Evolutionary conservation across 2,888 invertebrate species (phyloP).

Genomic region (Sphaeridia pumilis): DNA sequence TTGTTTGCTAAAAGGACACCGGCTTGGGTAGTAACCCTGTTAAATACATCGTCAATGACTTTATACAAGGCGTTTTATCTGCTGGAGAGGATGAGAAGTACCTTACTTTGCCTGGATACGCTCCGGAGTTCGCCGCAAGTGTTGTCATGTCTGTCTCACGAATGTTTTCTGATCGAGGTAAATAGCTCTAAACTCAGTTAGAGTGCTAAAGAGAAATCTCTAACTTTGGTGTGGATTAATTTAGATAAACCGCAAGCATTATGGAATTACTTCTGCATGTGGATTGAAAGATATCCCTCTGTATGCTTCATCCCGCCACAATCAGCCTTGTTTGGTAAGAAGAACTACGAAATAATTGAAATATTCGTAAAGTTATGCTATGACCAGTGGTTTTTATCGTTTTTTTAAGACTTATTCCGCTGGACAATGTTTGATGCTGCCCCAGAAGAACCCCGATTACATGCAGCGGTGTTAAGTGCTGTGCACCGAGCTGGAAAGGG

Average conservation of each 20-base stretch:
- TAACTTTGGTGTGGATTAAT: not conserved
- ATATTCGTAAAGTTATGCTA: not conserved
- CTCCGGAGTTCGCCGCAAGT: constrained; percentile 23
- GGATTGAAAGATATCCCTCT: constrained; percentile 29
- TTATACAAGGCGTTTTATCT: constrained; percentile 19
- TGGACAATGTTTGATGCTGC: constrained; percentile 24
- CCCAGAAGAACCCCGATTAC: constrained; percentile 22
- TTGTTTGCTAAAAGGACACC: not conserved
- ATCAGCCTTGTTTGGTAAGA: constrained; percentile 31
- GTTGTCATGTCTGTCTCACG: constrained; percentile 26
- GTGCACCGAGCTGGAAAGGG: constrained; percentile 29
- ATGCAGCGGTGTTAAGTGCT: constrained; percentile 27
- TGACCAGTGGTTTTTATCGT: too few species aligned
- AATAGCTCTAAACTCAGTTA: constrained; percentile 3
- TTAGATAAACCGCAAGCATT: constrained; percentile 26
- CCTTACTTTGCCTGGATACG: constrained; percentile 20
- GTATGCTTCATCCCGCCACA: constrained; percentile 33
- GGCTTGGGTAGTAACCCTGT: constrained; percentile 4
- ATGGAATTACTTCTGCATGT: constrained; percentile 22
- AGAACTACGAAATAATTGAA: not conserved
- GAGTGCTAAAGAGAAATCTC: not conserved
- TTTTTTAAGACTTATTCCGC: constrained; percentile 33
- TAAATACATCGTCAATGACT: constrained; percentile 7
- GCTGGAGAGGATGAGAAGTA: constrained; percentile 24
- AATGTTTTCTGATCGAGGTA: constrained; percentile 19